These are phyloP conservation scores for Phrynocephalus forsythii DNA, from an alignment of 2,797 vertebrate genomes.

Conservation along the genomic window DNA sequence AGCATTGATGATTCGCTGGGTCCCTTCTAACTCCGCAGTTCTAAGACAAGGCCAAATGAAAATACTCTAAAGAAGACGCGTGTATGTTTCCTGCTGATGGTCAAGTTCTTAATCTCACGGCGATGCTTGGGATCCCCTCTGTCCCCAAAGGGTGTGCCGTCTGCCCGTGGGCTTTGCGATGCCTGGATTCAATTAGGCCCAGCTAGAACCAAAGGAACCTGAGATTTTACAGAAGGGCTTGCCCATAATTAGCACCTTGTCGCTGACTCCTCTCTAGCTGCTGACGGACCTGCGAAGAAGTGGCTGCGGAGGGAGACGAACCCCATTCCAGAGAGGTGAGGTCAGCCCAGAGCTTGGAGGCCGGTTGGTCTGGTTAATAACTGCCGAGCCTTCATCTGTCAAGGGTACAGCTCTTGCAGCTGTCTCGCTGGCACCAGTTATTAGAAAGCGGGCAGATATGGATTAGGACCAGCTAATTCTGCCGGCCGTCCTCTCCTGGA, in stretches of 20 bases:
- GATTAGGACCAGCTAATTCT: background rate
- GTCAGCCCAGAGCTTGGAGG: constrained; percentile 9
- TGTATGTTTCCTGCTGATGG: no score
- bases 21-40: no score
- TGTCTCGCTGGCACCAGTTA: constrained; percentile 32
- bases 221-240: constrained; percentile 13
- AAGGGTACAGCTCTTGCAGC: constrained; percentile 38
- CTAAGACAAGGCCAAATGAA: no score
- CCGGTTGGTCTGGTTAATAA: background rate
- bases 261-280: background rate
- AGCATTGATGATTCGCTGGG: no score
- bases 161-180: background rate
- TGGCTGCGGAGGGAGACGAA: background rate
- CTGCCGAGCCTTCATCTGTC: constrained; percentile 45
- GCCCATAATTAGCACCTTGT: background rate
- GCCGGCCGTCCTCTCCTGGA: background rate
- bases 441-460: rapidly evolving
- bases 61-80: no score
- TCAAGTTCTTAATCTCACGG: background rate
- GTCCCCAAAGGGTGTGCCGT: no score
- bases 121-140: no score
- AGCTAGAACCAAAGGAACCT: constrained; percentile 2
- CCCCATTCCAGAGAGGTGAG: constrained; percentile 42
- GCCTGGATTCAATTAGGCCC: background rate
- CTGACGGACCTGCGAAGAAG: rapidly evolving